Base-by-base conservation (phyloP, 2,113 vertebrate species). In the Herpailurus yagouaroundi region DNA sequence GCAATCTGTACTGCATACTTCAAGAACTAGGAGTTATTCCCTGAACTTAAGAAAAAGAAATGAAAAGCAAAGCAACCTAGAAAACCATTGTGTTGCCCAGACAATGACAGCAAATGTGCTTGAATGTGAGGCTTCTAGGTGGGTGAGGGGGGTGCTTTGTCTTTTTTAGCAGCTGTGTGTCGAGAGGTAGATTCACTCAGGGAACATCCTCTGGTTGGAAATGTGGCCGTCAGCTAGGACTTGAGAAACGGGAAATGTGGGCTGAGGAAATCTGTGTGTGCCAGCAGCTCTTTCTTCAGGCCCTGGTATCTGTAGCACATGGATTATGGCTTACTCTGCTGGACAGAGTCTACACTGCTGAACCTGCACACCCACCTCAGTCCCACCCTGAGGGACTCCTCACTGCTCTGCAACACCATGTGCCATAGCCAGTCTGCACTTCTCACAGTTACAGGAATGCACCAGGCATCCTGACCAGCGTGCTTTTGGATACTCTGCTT, bases 11-110 rank as follows among this genome's bases (percentile, higher is more conserved):
- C 33, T 18, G 8, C 57, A 90, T 3, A 63, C 91, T 77, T 94
- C 64, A 68, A 77, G 29, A 95, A 60, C 38, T 81, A 5, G 36
- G 76, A 90, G 79, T 76, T 88, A 81, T 88, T 90, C 80, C 31
- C 66, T 52, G 33, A 79, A 66, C n/a, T 88, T 71, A 3, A 31
- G 23, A 55, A 76, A 23, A 18, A 38, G 29, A 11, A 60, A 60
- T 25, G 12, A 45, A 63, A 91, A 77, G 25, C 55, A 50, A 55
- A 92, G 29, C 74, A 68, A 52, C 16, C 27, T 79, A 93, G 87
- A 66, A 92, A 89, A 48, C 29, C 18, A 81, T 12, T 68, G 12
- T n/a, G 13, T 57, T 52, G 4, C 73, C 15, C 66, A 94, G 48
- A n/a, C 29, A 41, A 0, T 31, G 41, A 84, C 7, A 15, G 36